A percentile compares a stretch with the other conserved stretches of the same genome.
phyloP scores from a whole-genome alignment of 1,140 invertebrate species.

The Cydia pomonella region DNA sequence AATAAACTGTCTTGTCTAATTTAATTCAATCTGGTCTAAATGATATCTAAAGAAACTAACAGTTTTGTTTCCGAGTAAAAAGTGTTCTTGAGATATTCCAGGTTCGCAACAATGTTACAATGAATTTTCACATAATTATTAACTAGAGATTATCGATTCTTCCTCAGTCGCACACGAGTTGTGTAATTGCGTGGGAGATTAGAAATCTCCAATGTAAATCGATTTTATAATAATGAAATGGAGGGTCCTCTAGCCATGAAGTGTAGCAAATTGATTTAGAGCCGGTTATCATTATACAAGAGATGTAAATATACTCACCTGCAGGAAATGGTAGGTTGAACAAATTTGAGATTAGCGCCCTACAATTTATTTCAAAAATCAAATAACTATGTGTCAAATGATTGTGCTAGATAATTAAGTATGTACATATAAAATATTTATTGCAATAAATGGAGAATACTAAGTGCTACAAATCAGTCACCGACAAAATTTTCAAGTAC shows the following conservation, averaged over 20 bases:
- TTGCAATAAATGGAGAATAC: too few species aligned
- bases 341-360: too few species aligned
- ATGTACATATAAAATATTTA: too few species aligned
- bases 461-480: too few species aligned
- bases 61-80: slow-evolving; percentile 4
- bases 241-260: neutral
- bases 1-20: neutral
- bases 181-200: slow-evolving; percentile 21
- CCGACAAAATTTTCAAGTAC: too few species aligned
- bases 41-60: slow-evolving; percentile 6
- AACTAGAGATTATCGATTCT: slow-evolving; percentile 26
- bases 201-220: slow-evolving; percentile 18
- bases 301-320: too few species aligned
- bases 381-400: too few species aligned
- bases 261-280: neutral
- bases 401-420: too few species aligned
- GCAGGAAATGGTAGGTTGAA: too few species aligned
- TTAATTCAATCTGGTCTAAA: neutral
- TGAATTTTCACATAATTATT: slow-evolving; percentile 20
- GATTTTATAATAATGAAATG: slow-evolving; percentile 16
- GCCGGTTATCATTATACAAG: too few species aligned
- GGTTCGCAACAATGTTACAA: slow-evolving; percentile 10
- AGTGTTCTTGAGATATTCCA: slow-evolving; percentile 18
- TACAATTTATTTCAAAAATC: too few species aligned
- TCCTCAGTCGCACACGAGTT: slow-evolving; percentile 18